A percentile compares a stretch with the other conserved stretches of the same genome.
Conservation (phyloP, 1,140 invertebrate species). For the Neotoxoptera formosana region DNA sequence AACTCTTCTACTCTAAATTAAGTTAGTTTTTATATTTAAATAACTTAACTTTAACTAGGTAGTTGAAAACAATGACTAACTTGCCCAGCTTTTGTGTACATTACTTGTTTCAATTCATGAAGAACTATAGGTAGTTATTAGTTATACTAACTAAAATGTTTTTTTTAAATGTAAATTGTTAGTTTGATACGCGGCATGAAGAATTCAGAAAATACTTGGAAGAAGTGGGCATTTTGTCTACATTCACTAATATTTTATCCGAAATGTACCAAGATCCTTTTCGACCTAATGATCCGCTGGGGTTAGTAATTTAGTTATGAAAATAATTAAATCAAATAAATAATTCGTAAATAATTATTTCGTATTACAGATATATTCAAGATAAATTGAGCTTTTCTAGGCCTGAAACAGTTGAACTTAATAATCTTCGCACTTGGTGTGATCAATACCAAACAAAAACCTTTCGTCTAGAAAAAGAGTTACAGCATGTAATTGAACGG, state of each 20-base stretch:
- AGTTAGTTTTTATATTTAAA: no score
- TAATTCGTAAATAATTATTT: background rate
- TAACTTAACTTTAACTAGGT: no score
- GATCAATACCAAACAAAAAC: constrained; percentile 46
- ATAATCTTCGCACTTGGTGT: constrained; percentile 48
- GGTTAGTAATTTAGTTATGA: background rate
- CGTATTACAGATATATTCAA: constrained; percentile 9
- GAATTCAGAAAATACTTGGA: constrained; percentile 55
- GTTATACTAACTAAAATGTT: background rate
- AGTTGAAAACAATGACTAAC: no score
- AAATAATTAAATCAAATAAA: background rate
- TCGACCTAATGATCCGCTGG: constrained; percentile 35
- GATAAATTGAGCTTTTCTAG: constrained; percentile 25
- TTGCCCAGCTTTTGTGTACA: no score
- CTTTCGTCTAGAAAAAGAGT: constrained; percentile 31
- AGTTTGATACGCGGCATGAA: constrained; percentile 50
- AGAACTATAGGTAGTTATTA: no score
- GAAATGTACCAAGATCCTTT: constrained; percentile 52
- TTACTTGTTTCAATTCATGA: no score
- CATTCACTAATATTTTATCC: constrained; percentile 47
- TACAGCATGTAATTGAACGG: constrained; percentile 33
- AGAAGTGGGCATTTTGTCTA: constrained; percentile 34
- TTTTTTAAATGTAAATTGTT: background rate
- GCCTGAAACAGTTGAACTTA: constrained; percentile 12
- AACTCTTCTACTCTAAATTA: no score